phyloP scores from a whole-genome alignment of 1,140 invertebrate species.

The Orchestia grillus region DNA sequence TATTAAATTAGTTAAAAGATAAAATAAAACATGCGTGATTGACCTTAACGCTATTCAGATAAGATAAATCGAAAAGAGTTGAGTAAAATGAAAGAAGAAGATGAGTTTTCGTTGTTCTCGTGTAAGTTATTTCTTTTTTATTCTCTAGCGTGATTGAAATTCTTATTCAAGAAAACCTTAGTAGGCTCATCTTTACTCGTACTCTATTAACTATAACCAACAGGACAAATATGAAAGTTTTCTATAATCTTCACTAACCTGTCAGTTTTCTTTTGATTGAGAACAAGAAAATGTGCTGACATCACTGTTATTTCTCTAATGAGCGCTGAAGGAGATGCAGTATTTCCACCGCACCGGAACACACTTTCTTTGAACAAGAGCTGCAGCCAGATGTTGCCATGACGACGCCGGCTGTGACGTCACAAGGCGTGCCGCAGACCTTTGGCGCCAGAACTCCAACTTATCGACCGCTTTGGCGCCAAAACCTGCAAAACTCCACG shows the following conservation, averaged over 20 bases:
- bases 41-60: no score
- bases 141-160: background rate
- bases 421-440: background rate
- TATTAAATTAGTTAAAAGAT: background rate
- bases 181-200: background rate
- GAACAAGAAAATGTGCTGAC: background rate
- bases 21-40: background rate
- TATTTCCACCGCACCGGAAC: background rate
- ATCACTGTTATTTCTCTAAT: background rate
- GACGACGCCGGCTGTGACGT: background rate
- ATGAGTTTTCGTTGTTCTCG: background rate
- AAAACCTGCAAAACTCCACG: conserved; percentile 47
- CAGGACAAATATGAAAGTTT: background rate
- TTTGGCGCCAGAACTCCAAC: conserved; percentile 29
- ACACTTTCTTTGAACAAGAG: background rate
- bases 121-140: background rate
- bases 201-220: background rate
- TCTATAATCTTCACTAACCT: background rate
- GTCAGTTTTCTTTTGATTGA: background rate
- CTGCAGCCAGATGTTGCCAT: conserved; percentile 2
- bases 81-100: background rate
- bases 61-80: no score
- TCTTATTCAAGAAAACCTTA: background rate
- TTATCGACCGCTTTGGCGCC: conserved; percentile 47
- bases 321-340: background rate